Conservation (phyloP, 2,113 vertebrate species). For the Rynchops niger region DNA sequence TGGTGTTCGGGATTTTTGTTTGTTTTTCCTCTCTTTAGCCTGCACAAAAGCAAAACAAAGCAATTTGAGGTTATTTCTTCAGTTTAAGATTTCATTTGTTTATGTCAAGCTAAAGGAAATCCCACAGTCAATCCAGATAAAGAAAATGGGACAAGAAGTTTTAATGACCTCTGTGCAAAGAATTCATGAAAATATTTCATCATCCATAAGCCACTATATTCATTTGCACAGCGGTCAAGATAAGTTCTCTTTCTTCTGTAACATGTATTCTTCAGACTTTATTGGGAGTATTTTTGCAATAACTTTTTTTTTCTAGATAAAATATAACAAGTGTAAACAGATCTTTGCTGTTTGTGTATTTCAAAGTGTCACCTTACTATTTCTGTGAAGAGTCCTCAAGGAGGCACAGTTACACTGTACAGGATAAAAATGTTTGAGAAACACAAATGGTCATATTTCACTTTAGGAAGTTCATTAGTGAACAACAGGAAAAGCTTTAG, state of each 20-base stretch:
- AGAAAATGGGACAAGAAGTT: background rate
- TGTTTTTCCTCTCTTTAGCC: background rate
- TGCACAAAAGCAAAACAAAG: background rate
- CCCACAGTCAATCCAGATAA: background rate
- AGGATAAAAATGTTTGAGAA: background rate
- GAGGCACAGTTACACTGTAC: background rate
- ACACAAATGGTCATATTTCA: background rate
- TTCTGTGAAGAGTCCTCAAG: background rate
- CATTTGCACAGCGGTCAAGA: background rate
- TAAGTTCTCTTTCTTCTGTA: background rate
- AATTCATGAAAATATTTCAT: background rate
- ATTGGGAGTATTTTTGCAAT: background rate
- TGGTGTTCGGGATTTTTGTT: background rate
- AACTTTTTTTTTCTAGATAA: background rate
- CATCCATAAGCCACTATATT: background rate
- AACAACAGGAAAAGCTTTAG: background rate
- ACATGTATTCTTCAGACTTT: background rate
- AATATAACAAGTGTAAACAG: background rate
- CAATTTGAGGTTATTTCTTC: background rate
- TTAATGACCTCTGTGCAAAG: background rate
- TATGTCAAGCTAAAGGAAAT: background rate
- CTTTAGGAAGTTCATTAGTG: background rate
- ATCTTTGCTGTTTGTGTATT: background rate
- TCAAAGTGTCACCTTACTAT: background rate
- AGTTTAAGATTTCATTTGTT: background rate